Evolutionary conservation across 2,113 vertebrate species (phyloP), one percentile per base, ranked within the genome.

Genomic region (Aythya baeri): DNA sequence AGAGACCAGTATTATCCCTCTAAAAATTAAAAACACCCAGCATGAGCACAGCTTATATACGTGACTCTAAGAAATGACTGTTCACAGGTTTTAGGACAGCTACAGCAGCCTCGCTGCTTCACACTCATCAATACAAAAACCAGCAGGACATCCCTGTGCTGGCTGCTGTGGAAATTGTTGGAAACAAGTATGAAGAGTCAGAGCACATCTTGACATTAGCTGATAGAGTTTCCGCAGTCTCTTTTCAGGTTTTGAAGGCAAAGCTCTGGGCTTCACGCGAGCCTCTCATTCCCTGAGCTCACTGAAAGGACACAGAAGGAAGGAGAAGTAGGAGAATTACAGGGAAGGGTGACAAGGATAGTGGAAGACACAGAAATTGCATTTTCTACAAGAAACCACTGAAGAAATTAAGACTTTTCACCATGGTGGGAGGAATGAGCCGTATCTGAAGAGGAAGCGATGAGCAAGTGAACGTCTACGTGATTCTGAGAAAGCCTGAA

Each of bases 21-120:
- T 29, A 34, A 10, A 25, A 14, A 31, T 2, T 0, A 4, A 11
- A 63, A 55, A 5, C 1, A 1, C 11, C 11, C 17, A 72, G 41
- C 5, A 21, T 8, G 32, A 34, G 61, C 25, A 11, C 11, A 38
- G 3, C 27, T 50, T 49, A 0, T 1, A 8, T 52, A 11, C 3
- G 52, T 17, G n/a, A 8, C 41, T 16, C 12, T 22, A 22, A 12
- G 38, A 52, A 59, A 46, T 3, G 9, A 23, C 23, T 20, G 18
- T 49, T 49, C 58, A 14, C 5, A 34, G 27, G 7, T 38, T 10
- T 5, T 0, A 36, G 52, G 31, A 27, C 32, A 31, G 23, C 54
- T 31, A 16, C 38, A 67, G 61, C n/a, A 41, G 76, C 38, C 34
- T 7, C 16, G 25, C 0, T 52, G 29, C 1, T 68, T 55, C 54